Evolutionary conservation across 2,797 vertebrate species (phyloP).

Genomic region (Crenichthys baileyi): DNA sequence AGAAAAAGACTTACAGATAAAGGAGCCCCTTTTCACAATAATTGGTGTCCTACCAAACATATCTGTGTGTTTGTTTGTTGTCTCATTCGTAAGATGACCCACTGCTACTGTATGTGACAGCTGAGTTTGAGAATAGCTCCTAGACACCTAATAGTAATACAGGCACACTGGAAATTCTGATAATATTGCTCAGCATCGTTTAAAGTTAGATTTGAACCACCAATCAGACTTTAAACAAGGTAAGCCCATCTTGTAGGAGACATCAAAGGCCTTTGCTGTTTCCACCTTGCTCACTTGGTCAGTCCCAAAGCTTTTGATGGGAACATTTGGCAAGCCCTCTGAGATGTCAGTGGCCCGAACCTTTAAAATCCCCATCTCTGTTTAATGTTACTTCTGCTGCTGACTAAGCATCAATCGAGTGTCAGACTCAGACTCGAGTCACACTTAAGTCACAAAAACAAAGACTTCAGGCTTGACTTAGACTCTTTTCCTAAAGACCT

Average conservation of each 20-base stretch:
- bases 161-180: conserved; percentile 80
- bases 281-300: conserved; percentile 31
- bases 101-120: conserved; percentile 77
- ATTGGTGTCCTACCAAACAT: not conserved
- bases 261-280: conserved; percentile 34
- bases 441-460: not conserved
- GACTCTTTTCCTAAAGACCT: too few species aligned
- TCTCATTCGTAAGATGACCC: conserved; percentile 72
- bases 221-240: conserved; percentile 80
- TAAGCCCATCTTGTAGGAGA: conserved; percentile 41
- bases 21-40: conserved; percentile 6
- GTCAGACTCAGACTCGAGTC: not conserved
- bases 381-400: conserved; percentile 61
- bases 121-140: conserved; percentile 82
- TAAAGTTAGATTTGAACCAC: conserved; percentile 74
- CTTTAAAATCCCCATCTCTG: conserved; percentile 41
- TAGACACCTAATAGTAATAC: conserved; percentile 72
- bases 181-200: conserved; percentile 74
- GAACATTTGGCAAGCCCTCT: conserved; percentile 45
- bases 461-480: not conserved
- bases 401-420: conserved; percentile 55
- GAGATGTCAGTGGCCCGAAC: conserved; percentile 34
- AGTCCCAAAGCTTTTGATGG: conserved; percentile 42
- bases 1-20: not conserved
- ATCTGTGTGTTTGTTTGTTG: conserved; percentile 46